These are phyloP conservation scores for Babyrousa celebensis DNA, from an alignment of 2,797 vertebrate species.

Conservation along the genomic window DNA sequence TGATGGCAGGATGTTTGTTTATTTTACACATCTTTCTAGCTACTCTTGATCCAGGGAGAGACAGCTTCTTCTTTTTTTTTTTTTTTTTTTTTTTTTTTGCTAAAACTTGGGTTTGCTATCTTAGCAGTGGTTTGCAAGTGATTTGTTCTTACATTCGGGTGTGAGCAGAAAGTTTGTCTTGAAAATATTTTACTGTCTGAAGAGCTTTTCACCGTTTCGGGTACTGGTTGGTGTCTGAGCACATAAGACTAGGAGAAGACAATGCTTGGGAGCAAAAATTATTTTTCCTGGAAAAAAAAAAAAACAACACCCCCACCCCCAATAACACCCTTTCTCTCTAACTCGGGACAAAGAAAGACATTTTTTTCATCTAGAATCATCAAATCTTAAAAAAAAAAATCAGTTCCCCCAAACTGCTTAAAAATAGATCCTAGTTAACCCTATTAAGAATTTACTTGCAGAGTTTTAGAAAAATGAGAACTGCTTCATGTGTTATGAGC, in stretches of 20 bases:
- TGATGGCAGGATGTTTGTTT: accelerated
- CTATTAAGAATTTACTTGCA: background rate
- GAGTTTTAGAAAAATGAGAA: background rate
- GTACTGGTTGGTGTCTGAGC: background rate
- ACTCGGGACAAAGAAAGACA: background rate
- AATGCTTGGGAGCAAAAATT: background rate
- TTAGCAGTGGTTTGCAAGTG: background rate
- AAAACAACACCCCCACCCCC: too few relatives aligned
- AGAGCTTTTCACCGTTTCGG: background rate
- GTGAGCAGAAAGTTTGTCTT: background rate
- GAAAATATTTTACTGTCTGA: background rate
- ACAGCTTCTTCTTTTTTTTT: too few relatives aligned
- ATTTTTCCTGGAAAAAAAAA: background rate
- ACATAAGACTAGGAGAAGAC: background rate
- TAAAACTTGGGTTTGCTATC: background rate
- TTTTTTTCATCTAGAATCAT: background rate
- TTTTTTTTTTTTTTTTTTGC: too few relatives aligned
- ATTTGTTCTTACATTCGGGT: background rate
- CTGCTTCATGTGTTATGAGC: background rate
- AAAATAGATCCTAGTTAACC: background rate
- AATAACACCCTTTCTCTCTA: background rate
- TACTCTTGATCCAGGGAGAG: too few relatives aligned
- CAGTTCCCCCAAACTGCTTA: background rate
- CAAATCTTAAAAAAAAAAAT: background rate
- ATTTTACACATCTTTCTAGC: background rate